Percentiles rank a stretch among this genome's conserved stretches.
phyloP scores from a whole-genome alignment of 2,888 invertebrate species.

The Aphodius granarius region DNA sequence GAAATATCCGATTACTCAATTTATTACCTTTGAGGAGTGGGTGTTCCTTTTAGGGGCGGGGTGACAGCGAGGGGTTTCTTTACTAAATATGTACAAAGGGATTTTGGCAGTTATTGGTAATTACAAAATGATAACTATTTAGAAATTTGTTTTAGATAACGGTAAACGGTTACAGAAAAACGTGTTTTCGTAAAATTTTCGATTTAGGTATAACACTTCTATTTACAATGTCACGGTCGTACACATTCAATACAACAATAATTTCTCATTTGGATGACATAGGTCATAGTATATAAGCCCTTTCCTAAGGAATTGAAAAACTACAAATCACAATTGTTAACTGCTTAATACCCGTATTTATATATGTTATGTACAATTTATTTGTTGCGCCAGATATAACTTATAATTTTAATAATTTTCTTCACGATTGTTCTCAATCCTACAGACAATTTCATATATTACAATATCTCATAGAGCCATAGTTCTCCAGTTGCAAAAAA shows the following conservation, averaged over 20 bases:
- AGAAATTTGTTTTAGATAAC: neutral
- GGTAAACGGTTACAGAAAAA: neutral
- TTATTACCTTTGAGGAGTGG: neutral
- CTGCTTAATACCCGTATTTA: neutral
- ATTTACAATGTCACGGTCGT: neutral
- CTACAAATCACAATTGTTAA: neutral
- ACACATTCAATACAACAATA: neutral
- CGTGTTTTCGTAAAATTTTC: neutral
- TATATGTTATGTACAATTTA: neutral
- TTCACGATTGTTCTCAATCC: neutral
- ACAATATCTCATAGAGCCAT: no score
- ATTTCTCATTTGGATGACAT: neutral
- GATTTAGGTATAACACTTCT: neutral
- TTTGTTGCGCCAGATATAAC: neutral
- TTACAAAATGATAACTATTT: neutral
- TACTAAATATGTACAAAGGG: neutral
- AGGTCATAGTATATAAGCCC: neutral
- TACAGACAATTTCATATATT: neutral
- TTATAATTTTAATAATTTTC: neutral
- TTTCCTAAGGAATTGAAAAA: neutral
- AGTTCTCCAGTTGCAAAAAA: no score
- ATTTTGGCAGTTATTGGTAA: neutral
- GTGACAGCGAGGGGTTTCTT: neutral
- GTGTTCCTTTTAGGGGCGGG: neutral
- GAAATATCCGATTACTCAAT: constrained; percentile 10